Evolutionary conservation across 2,113 vertebrate species (phyloP).

Genomic region (Micronycteris hirsuta): DNA sequence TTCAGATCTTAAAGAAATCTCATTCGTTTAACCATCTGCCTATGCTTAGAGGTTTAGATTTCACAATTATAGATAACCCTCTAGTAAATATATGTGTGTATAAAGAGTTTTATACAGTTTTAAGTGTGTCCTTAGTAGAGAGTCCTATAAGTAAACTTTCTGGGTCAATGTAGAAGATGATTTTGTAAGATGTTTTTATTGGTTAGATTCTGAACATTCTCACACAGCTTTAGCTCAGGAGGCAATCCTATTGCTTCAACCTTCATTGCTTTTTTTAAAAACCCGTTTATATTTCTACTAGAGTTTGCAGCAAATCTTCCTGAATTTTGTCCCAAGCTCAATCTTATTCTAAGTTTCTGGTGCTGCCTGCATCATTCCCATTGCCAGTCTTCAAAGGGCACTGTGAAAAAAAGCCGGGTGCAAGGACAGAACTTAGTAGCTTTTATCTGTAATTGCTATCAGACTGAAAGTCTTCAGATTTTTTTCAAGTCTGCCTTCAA

Average conservation of each 20-base stretch:
- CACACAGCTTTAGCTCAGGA: neutral
- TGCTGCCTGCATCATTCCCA: neutral
- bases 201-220: neutral
- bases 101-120: neutral
- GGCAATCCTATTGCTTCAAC: neutral
- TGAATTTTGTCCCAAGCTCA: neutral
- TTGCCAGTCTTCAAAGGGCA: neutral
- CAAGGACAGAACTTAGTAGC: neutral
- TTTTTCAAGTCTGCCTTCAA: neutral
- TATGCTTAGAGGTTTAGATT: neutral
- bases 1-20: neutral
- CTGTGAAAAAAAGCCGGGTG: neutral
- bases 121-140: neutral
- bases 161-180: neutral
- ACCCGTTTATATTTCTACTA: neutral
- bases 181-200: neutral
- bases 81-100: neutral
- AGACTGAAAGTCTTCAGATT: neutral
- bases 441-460: neutral
- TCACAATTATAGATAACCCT: neutral
- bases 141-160: neutral
- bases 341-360: neutral
- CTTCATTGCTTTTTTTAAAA: neutral
- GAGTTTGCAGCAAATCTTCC: constrained; percentile 2
- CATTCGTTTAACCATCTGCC: neutral